Evolutionary conservation across 2,797 vertebrate species (phyloP), one percentile per base, ranked within the genome.

Genomic region (Hipposideros larvatus): DNA sequence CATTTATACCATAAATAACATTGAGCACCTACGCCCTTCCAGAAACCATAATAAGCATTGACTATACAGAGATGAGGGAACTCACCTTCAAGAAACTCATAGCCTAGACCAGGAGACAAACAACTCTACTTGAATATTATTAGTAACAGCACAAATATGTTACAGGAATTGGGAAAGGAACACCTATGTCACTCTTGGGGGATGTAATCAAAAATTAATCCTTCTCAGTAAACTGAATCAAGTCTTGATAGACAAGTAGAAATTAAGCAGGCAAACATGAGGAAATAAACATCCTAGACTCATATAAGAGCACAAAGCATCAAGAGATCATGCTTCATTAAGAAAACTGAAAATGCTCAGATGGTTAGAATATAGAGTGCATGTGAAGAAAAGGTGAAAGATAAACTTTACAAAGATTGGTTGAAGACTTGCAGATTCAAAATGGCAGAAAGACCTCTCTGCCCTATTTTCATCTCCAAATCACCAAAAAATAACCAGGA

Each of bases 1-100:
- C 21, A 90, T 82, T 94, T 37, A 55, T 78, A 95, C 41, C 61
- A 91, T 92, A 90, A 96, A 87, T 53, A 73, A 55, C 92, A 91
- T 2, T 85, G 28, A 95, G 14, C 28, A 96, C 16, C 13, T 71
- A 53, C 10, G 78, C 26, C 41, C 19, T 93, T 89, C 61, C 31
- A 94, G 15, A 96, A 96, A 96, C 34, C 43, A 7, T 83, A 92
- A n/a, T 73, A 92, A 83, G 9, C 24, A 79, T 10, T 94, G 8
- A 73, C 4, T 91, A 87, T n/a, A 61, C 0, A 86, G 21, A 89
- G n/a, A 82, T 73, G 31, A 82, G 7, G 41, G 24, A 90, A 94
- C 7, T 78, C 28, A 87, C 15, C 87, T 84, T 94, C 55, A 96
- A 92, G 55, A 92, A 90, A 87, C 10, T 75, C 28, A 89, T 11